A percentile compares a stretch with the other conserved stretches of the same genome.
Conservation (phyloP, 2,113 vertebrate genomes). For the Lipotes vexillifer region DNA sequence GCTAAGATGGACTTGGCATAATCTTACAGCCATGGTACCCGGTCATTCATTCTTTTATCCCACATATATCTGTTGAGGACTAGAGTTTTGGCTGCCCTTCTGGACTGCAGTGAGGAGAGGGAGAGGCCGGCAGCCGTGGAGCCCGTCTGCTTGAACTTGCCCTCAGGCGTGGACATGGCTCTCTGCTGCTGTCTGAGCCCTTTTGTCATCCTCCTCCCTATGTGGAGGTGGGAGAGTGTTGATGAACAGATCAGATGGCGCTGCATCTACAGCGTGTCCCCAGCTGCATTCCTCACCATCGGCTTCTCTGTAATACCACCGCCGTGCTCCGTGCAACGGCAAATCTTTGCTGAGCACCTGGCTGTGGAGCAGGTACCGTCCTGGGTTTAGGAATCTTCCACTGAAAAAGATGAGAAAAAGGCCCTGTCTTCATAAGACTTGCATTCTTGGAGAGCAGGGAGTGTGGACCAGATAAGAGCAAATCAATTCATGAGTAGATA, state of each 20-base stretch:
- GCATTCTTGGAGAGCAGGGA: neutral
- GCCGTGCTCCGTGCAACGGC: fast-evolving
- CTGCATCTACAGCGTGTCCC: fast-evolving
- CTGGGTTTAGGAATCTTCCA: neutral
- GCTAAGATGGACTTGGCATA: no score
- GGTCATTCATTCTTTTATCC: neutral
- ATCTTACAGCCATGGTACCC: neutral
- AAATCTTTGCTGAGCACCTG: neutral
- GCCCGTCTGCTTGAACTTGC: neutral
- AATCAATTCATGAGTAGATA: neutral
- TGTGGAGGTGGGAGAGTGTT: neutral
- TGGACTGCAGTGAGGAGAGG: neutral
- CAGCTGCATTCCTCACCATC: fast-evolving
- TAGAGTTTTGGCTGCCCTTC: neutral
- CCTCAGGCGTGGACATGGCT: neutral
- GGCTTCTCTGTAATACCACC: neutral
- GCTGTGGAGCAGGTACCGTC: fast-evolving
- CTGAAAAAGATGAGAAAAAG: neutral
- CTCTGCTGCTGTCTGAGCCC: neutral
- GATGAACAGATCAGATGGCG: neutral
- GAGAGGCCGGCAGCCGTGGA: neutral
- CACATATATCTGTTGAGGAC: neutral
- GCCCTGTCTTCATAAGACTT: neutral
- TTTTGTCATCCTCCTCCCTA: neutral
- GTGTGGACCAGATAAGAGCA: neutral